Evolutionary conservation across 2,113 vertebrate genomes (phyloP), one percentile per base, ranked within the genome.

Genomic region (Phaetusa simplex): DNA sequence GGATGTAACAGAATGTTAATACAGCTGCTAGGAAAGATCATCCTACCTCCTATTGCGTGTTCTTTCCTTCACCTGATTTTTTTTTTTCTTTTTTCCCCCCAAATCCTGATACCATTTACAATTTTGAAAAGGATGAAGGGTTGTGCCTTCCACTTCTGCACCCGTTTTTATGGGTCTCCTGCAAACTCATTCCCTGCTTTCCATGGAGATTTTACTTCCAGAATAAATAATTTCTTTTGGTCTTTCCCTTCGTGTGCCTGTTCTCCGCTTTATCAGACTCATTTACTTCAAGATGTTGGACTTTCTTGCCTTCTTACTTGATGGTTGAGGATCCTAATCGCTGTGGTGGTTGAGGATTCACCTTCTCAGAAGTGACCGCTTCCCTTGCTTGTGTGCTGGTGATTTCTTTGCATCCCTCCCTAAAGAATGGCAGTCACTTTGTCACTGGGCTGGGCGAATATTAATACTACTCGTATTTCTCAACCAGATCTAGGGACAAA

Each of bases 41-140:
- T 55, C 8, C 13, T 79, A 76, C 47, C 47, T 80, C 27, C 8
- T 62, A 5, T 17, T 78, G 12, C n/a, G 5, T 76, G 4, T 85
- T 24, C 36, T n/a, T n/a, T n/a, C n/a, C 42, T 80, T 74, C 62
- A 72, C 12, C 5, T 27, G 19, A 0, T 14, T 47, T 22, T 4
- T 17, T 6, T 19, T 4, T 17, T 6, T 9, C n/a, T 5, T 40
- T 26, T 19, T 9, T 5, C 50, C 30, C 6, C 3, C 23, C 2
- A 4, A 85, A 73, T 86, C 23, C 18, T 65, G 8, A 3, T 66
- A 34, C 15, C 64, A 9, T 12, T 87, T 53, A 21, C 2, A 71
- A 0, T 56, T 92, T 79, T 83, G 58, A 79, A 82, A 61, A 65
- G 12, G 8, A 38, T 26, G 36, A 77, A 66, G 13, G 8, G 8